Conservation (phyloP, 1,140 invertebrate species). For the Battus philenor region DNA sequence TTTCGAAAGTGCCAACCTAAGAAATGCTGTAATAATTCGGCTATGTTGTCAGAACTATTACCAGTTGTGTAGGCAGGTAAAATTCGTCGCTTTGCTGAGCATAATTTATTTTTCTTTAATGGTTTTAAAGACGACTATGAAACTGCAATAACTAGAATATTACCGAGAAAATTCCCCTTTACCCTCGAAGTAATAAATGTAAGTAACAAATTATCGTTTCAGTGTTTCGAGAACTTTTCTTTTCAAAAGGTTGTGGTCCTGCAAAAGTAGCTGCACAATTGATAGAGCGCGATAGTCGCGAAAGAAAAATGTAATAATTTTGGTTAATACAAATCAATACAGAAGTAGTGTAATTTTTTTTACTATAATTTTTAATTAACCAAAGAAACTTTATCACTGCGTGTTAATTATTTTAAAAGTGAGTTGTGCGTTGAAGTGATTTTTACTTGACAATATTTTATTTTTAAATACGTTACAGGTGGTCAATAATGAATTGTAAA, state of each 20-base stretch:
- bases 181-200: slow-evolving; percentile 38
- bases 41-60: slow-evolving; percentile 72
- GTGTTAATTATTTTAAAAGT: slow-evolving; percentile 25
- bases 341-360: slow-evolving; percentile 12
- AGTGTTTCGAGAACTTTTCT: slow-evolving; percentile 68
- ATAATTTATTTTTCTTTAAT: slow-evolving; percentile 70
- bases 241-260: slow-evolving; percentile 68
- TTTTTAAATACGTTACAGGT: slow-evolving; percentile 68
- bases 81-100: slow-evolving; percentile 66
- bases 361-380: slow-evolving; percentile 15
- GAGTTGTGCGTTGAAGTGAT: slow-evolving; percentile 36
- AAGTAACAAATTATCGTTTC: slow-evolving; percentile 43
- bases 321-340: slow-evolving; percentile 22
- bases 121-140: slow-evolving; percentile 51
- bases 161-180: slow-evolving; percentile 36
- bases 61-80: slow-evolving; percentile 72
- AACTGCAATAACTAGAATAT: slow-evolving; percentile 39
- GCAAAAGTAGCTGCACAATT: slow-evolving; percentile 74
- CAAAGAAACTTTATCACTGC: slow-evolving; percentile 31
- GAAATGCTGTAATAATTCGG: slow-evolving; percentile 48
- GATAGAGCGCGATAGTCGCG: slow-evolving; percentile 66
- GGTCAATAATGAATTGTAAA: slow-evolving; percentile 55
- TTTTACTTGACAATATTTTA: slow-evolving; percentile 64
- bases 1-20: slow-evolving; percentile 63
- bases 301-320: slow-evolving; percentile 58